Percentiles rank a stretch among this genome's conserved stretches.
Conservation (phyloP, 2,888 invertebrate genomes). For the Hipparchia sbordonii region DNA sequence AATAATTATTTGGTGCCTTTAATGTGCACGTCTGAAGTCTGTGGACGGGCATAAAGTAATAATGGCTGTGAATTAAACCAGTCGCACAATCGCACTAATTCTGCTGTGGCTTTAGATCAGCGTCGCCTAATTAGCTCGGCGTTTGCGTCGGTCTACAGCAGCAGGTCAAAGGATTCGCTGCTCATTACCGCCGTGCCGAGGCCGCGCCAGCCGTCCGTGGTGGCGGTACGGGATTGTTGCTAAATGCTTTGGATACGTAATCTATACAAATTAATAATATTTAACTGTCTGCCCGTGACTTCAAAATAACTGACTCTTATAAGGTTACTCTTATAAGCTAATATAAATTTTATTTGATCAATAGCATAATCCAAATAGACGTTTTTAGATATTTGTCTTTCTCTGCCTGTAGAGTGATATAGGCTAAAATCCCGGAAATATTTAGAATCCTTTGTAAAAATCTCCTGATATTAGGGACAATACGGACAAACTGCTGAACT, state of each 20-base stretch:
- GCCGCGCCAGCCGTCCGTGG: conserved; percentile 47
- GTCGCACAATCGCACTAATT: conserved; percentile 71
- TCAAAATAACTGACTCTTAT: too few species aligned
- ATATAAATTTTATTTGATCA: too few species aligned
- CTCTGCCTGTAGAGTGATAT: too few species aligned
- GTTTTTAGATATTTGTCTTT: too few species aligned
- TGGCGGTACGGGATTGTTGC: conserved; percentile 61
- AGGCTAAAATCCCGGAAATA: too few species aligned
- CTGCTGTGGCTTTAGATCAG: conserved; percentile 73
- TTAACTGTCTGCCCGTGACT: too few species aligned
- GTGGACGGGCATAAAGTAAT: conserved; percentile 24
- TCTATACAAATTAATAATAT: not conserved
- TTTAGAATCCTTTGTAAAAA: too few species aligned
- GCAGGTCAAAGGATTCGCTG: conserved; percentile 78
- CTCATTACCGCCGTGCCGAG: conserved; percentile 68
- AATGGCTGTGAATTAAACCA: conserved; percentile 53
- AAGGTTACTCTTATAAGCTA: too few species aligned
- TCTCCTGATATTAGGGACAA: too few species aligned
- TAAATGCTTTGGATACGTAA: conserved; percentile 55
- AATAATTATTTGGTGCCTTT: conserved; percentile 46
- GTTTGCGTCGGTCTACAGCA: conserved; percentile 64
- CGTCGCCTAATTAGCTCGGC: conserved; percentile 77
- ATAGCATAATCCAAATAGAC: too few species aligned
- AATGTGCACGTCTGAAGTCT: conserved; percentile 43
- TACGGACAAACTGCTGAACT: too few species aligned